Percentiles rank a stretch among this genome's conserved stretches.
Evolutionary conservation across 1,140 invertebrate genomes (phyloP).

Genomic region (Monochamus saltuarius): DNA sequence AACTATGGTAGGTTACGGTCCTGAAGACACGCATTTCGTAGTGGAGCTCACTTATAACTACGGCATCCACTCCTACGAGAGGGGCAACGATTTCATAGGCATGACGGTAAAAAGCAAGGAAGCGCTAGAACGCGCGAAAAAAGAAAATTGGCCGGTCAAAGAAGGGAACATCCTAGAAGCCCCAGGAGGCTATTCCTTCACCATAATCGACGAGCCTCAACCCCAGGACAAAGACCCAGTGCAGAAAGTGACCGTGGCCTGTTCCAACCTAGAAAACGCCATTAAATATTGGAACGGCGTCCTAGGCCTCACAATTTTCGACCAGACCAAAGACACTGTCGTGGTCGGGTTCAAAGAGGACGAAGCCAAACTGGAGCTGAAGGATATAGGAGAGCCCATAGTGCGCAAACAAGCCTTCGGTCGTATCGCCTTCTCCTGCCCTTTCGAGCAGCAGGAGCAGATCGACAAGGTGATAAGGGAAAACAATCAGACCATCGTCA

Average conservation of each 20-base stretch:
- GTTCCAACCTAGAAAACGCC: slow-evolving; percentile 75
- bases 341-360: slow-evolving; percentile 71
- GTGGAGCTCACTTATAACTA: slow-evolving; percentile 98
- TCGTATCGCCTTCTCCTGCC: slow-evolving; percentile 90
- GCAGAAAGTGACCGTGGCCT: slow-evolving; percentile 75
- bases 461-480: slow-evolving; percentile 77
- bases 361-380: slow-evolving; percentile 76
- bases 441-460: slow-evolving; percentile 68
- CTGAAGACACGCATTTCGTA: slow-evolving; percentile 94
- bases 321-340: slow-evolving; percentile 59
- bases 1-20: slow-evolving; percentile 98
- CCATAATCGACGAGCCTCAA: slow-evolving; percentile 71
- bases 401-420: slow-evolving; percentile 92
- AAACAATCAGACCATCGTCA: slow-evolving; percentile 76
- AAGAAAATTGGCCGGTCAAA: slow-evolving; percentile 63
- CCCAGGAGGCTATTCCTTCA: slow-evolving; percentile 91
- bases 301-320: slow-evolving; percentile 71
- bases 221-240: slow-evolving; percentile 75
- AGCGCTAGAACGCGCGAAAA: slow-evolving; percentile 70
- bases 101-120: slow-evolving; percentile 82
- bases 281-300: slow-evolving; percentile 82
- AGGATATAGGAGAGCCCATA: slow-evolving; percentile 68
- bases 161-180: slow-evolving; percentile 63
- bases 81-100: slow-evolving; percentile 87
- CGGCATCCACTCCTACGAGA: slow-evolving; percentile 81